phyloP scores from a whole-genome alignment of 2,113 vertebrate species.

The Malaclemys terrapin region DNA sequence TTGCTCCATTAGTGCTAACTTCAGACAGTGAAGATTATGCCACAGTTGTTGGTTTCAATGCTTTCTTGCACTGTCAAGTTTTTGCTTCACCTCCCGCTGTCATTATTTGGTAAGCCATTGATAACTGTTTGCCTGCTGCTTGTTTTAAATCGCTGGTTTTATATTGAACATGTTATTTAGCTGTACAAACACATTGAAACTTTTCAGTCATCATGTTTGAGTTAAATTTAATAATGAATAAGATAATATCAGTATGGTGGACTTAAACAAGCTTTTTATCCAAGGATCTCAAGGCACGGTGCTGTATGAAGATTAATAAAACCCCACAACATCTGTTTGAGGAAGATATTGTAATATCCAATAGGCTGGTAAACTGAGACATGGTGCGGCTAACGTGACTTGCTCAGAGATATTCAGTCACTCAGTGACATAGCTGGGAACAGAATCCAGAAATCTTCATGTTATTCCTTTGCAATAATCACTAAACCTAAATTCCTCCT shows the following conservation, averaged over 20 bases:
- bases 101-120: constrained; percentile 86
- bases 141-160: background rate
- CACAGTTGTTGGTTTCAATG: constrained; percentile 83
- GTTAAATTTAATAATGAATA: background rate
- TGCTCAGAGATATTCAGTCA: background rate
- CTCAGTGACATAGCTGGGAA: background rate
- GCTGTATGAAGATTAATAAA: background rate
- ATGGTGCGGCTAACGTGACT: accelerated
- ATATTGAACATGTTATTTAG: background rate
- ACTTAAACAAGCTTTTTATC: background rate
- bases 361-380: background rate
- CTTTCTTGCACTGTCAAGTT: constrained; percentile 87
- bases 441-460: background rate
- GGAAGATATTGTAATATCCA: background rate
- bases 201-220: background rate
- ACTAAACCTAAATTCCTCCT: background rate
- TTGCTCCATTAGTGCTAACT: constrained; percentile 90
- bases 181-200: background rate
- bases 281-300: background rate
- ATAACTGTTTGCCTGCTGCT: accelerated
- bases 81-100: constrained; percentile 90
- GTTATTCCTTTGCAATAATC: background rate
- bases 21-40: constrained; percentile 85
- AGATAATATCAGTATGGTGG: accelerated
- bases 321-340: background rate